phyloP scores from a whole-genome alignment of 2,888 invertebrate genomes.

The Melikaiella ostensackeni region DNA sequence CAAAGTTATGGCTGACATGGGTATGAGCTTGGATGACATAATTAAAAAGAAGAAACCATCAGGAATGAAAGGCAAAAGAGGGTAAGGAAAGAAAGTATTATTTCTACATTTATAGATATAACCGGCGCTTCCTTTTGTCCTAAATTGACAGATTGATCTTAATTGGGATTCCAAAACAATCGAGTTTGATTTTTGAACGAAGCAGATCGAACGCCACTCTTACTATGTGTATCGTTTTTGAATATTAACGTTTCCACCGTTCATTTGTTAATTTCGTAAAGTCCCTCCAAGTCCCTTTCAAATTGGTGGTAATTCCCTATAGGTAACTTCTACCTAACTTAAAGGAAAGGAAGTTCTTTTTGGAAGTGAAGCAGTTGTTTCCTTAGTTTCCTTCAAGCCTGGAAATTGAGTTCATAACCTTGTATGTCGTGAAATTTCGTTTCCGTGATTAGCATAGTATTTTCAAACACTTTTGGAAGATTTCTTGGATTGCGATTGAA shows the following conservation, averaged over 20 bases:
- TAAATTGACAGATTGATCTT: not conserved
- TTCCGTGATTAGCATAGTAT: not conserved
- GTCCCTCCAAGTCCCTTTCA: not conserved
- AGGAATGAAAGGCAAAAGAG: conserved; percentile 69
- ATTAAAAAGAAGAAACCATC: conserved; percentile 73
- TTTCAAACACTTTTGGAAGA: not conserved
- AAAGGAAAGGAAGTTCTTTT: not conserved
- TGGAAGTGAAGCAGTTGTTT: not conserved
- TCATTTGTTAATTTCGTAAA: not conserved
- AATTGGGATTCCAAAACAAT: not conserved
- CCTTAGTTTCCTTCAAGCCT: not conserved
- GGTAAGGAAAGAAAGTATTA: conserved; percentile 59
- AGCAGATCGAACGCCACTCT: not conserved
- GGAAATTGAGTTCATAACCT: not conserved
- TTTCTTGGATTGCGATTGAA: not conserved
- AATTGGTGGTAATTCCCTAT: not conserved
- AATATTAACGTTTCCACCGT: not conserved
- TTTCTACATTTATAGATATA: not conserved
- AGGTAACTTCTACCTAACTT: not conserved
- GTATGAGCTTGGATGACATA: conserved; percentile 76
- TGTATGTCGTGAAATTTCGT: not conserved
- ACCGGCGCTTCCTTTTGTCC: not conserved
- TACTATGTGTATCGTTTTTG: not conserved
- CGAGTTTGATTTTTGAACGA: not conserved
- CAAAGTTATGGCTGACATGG: conserved; percentile 65